phyloP scores from a whole-genome alignment of 2,113 vertebrate species.

The Megalops atlanticus region DNA sequence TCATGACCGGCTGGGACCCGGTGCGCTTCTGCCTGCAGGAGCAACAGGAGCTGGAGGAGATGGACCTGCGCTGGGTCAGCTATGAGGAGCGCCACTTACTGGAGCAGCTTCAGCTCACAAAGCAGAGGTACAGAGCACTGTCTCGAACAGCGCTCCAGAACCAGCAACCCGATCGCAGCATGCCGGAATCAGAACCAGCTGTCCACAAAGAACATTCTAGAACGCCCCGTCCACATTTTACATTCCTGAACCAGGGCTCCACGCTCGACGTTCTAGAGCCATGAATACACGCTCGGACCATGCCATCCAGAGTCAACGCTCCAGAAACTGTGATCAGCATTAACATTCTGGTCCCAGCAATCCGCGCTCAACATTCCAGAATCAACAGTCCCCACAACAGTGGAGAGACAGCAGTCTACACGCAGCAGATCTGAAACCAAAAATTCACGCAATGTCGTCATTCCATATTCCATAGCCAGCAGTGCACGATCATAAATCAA shows the following conservation, averaged over 20 bases:
- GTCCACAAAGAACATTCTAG: too few relatives aligned
- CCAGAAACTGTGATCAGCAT: background rate
- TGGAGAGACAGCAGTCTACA: too few relatives aligned
- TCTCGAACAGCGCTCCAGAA: background rate
- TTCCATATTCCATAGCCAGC: too few relatives aligned
- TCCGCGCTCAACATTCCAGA: background rate
- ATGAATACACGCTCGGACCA: background rate
- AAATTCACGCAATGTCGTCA: too few relatives aligned
- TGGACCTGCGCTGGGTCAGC: slow-evolving; percentile 79
- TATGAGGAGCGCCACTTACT: slow-evolving; percentile 84
- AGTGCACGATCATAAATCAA: too few relatives aligned
- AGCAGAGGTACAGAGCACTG: slow-evolving; percentile 74
- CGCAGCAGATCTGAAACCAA: too few relatives aligned
- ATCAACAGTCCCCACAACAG: background rate
- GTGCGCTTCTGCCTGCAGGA: slow-evolving; percentile 88
- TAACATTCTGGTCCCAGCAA: background rate
- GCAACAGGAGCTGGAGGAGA: slow-evolving; percentile 82
- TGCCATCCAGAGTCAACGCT: background rate
- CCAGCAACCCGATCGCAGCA: background rate
- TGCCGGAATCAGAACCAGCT: too few relatives aligned
- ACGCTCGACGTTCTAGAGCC: background rate
- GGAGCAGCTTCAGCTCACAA: slow-evolving; percentile 83
- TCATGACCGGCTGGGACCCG: slow-evolving; percentile 97
- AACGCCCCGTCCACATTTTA: too few relatives aligned
- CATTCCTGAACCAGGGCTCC: too few relatives aligned